Evolutionary conservation across 2,113 vertebrate species (phyloP), one percentile per base, ranked within the genome.

Genomic region (Coptodon bakossiorum): DNA sequence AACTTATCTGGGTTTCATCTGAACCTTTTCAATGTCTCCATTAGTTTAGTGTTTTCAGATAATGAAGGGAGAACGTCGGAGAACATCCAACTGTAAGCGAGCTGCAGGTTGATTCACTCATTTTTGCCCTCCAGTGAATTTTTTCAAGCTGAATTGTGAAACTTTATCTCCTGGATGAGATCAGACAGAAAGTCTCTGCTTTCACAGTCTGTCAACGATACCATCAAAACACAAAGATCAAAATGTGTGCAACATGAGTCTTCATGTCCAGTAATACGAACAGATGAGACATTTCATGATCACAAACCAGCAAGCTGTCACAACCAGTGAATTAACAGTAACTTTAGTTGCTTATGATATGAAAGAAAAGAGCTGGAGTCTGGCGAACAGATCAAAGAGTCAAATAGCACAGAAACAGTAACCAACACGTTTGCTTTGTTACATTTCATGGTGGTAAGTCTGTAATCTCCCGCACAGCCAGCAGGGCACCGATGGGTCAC

Each of bases 101-200:
- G 34, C 8, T 38, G 17, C 17, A 63, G 43, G 5, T 5, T 59
- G 68, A 27, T 29, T 73, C n/a, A 22, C 53, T 11, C 29, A 10
- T 10, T 52, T 84, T 22, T 68, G 27, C 38, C 78, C 40, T n/a
- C 7, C 12, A 43, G 66, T 27, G 36, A 54, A n/a, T 50, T 27
- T 9, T 82, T 63, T 19, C 78, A 34, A 38, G n/a, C 27, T 82
- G 17, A 54, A 61, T 56, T 24, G 27, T 89, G 57, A 83, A 89
- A 80, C 38, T 6, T 38, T 19, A 48, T 38, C 71, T 22, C 4
- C 27, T 7, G 79, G 83, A 86, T 82, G 83, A 56, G 56, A 56
- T 56, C 68, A 89, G 54, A 86, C 83, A 56, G 80, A 50, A 48
- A 9, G 56, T 50, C 68, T 66, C 54, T 2, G 59, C 31, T 82